Evolutionary conservation across 2,888 invertebrate genomes (phyloP), one percentile per base, ranked within the genome.

Genomic region (Tachystola acroxantha): DNA sequence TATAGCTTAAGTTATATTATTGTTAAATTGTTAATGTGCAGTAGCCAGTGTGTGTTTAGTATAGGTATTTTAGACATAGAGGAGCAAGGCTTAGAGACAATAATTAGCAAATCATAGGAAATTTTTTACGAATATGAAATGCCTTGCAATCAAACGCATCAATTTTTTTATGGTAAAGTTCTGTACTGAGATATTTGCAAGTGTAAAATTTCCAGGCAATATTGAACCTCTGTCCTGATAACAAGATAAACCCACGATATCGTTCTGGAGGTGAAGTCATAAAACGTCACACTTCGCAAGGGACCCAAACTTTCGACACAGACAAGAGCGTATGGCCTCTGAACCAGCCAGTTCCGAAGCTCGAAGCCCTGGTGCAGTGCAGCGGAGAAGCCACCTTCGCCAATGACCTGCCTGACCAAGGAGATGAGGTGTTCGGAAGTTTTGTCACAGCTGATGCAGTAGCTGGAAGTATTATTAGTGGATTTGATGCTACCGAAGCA

Each of bases 261-360:
- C 60, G 65, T 12, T 88, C 86, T 35, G 92, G 91, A 1, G 88
- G 85, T 0, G 47, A 54, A 0, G 50, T 82, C 7, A 57, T 92
- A 3, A 65, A 82, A 12, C 39, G 51, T 1, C 31, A 33, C 1
- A 48, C 91, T 9, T 91, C 91, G 0, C 80, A 78, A 3, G 92
- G 90, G 6, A 79, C 67, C 19, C 92, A 92, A 64, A 81, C 78
- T 37, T 92, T 79, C 54, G 88, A 89, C 37, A 89, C 90, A 0
- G 84, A 91, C 52, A 75, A 88, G 44, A 75, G 79, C 10, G 48
- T 88, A 32, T 93, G 90, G 88, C 93, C 93, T 0, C 50, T 92
- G 14, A 90, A 88, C 37, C 67, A 93, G 61, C 91, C 92, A 0
- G 59, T 92, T 10, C 80, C 87, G 1, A 93, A 93, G 67, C 37